Conservation (phyloP, 1,140 invertebrate species). For the Drosophila subobscura region DNA sequence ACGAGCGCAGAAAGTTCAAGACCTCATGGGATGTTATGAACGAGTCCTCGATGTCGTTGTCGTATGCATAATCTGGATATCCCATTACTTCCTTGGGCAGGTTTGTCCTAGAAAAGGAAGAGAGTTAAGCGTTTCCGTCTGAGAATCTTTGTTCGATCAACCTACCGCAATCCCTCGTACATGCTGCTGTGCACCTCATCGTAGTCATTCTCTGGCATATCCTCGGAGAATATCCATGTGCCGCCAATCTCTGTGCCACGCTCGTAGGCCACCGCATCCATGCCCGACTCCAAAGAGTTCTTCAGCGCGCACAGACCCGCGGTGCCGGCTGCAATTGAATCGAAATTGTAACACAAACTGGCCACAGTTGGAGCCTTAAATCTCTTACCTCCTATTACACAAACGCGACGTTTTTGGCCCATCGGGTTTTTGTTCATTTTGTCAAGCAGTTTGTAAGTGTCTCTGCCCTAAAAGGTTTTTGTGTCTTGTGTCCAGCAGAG, state of each 20-base stretch:
- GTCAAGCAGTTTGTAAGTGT: not conserved
- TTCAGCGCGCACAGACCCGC: conserved; percentile 89
- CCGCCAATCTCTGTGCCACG: conserved; percentile 91
- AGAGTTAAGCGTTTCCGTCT: too few species aligned
- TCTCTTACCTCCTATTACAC: conserved; percentile 87
- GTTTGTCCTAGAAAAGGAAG: conserved; percentile 91
- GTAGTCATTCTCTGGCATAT: conserved; percentile 88
- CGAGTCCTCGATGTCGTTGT: conserved; percentile 87
- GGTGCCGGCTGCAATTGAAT: conserved; percentile 86
- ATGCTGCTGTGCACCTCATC: conserved; percentile 94
- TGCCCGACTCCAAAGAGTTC: conserved; percentile 86
- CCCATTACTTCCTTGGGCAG: conserved; percentile 96
- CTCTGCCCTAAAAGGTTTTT: too few species aligned
- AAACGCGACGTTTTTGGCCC: conserved; percentile 64
- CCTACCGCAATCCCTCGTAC: conserved; percentile 86
- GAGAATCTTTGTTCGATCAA: not conserved
- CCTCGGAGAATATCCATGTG: conserved; percentile 93
- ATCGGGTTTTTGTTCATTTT: conserved; percentile 52
- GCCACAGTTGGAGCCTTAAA: not conserved
- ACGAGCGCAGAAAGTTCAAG: conserved; percentile 91
- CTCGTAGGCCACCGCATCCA: conserved; percentile 88
- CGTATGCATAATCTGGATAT: conserved; percentile 92
- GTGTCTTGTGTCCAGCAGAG: not conserved
- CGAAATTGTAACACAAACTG: not conserved
- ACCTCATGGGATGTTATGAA: conserved; percentile 93